Evolutionary conservation across 2,888 invertebrate species (phyloP), one percentile per base, ranked within the genome.

Genomic region (Epiblema foenella): DNA sequence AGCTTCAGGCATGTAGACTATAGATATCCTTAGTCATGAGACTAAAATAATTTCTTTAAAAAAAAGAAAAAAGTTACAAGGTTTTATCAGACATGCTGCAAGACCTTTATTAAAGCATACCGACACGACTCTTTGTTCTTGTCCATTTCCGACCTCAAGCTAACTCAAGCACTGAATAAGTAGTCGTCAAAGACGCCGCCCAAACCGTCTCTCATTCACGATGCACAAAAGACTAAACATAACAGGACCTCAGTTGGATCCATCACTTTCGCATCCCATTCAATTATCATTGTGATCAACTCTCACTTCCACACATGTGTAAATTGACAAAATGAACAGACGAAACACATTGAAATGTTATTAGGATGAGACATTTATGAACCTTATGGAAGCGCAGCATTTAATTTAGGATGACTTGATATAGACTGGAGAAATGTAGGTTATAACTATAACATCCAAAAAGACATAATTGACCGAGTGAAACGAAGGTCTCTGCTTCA

Each of bases 161-260:
- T 86, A 87, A 86, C 86, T 77, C 78, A 83, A 81, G 80, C 81
- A 83, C 86, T 89, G 86, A 88, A 88, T 84, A 81, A 85, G 81
- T 81, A 83, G 83, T 83, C 85, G 86, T 89, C 88, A 91, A 91
- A 91, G 87, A 83, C 72, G 83, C 88, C 88, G 89, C 88, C 87
- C 87, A 85, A 84, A 85, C 82, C 77, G 77, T 52, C 52, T 57
- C n/a, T 42, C 52, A 67, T 71, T 71, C 71, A 71, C 12, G 46
- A 17, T 24, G 37, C 18, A 67, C 60, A 71, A 71, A 66, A 46
- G 20, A 59, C 8, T 60, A 58, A 59, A 60, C 54, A 39, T 70
- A 60, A 71, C 62, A 69, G 56, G 46, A 46, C 46, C 46, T 46
- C 8, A n/a, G 7, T 46, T 46, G 0, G 46, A 33, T 46, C 8